These are phyloP conservation scores for Tachystola acroxantha DNA, from an alignment of 2,888 invertebrate species.

Conservation along the genomic window DNA sequence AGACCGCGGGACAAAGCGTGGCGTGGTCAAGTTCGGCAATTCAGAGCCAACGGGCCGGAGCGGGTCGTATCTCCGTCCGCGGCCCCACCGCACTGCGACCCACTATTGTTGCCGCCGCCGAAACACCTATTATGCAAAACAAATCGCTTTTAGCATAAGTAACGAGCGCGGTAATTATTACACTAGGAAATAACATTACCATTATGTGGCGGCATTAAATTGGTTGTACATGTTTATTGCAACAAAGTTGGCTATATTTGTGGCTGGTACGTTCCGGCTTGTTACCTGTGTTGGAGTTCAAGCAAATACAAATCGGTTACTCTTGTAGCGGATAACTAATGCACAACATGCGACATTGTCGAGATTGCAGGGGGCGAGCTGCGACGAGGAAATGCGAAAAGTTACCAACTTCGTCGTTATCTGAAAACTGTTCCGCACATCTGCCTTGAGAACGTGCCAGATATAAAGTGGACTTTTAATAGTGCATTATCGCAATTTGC, in stretches of 20 bases:
- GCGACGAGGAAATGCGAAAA: constrained; percentile 64
- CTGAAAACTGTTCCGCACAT: constrained; percentile 57
- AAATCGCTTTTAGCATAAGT: constrained; percentile 54
- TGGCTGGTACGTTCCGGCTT: constrained; percentile 14
- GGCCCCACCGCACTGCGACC: constrained; percentile 41
- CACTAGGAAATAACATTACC: constrained; percentile 24
- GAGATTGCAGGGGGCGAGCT: constrained; percentile 30
- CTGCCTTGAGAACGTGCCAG: constrained; percentile 60
- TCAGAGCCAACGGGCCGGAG: constrained; percentile 43
- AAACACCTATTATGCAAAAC: constrained; percentile 62
- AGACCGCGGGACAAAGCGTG: constrained; percentile 37
- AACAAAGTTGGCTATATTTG: constrained; percentile 11
- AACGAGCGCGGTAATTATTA: constrained; percentile 45
- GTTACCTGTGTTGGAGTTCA: constrained; percentile 12
- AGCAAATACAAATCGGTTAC: constrained; percentile 40
- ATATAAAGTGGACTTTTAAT: constrained; percentile 55
- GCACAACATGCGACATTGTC: constrained; percentile 48
- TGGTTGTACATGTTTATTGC: constrained; percentile 10
- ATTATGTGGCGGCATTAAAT: constrained; percentile 15
- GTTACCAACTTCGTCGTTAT: constrained; percentile 65
- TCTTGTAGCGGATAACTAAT: constrained; percentile 47
- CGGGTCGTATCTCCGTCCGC: constrained; percentile 30
- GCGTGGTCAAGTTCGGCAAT: constrained; percentile 56
- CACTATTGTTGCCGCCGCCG: constrained; percentile 49
- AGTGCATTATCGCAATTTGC: constrained; percentile 18